These are phyloP conservation scores for Fragariocoptes setiger DNA, from an alignment of 1,140 invertebrate genomes.

Conservation along the genomic window DNA sequence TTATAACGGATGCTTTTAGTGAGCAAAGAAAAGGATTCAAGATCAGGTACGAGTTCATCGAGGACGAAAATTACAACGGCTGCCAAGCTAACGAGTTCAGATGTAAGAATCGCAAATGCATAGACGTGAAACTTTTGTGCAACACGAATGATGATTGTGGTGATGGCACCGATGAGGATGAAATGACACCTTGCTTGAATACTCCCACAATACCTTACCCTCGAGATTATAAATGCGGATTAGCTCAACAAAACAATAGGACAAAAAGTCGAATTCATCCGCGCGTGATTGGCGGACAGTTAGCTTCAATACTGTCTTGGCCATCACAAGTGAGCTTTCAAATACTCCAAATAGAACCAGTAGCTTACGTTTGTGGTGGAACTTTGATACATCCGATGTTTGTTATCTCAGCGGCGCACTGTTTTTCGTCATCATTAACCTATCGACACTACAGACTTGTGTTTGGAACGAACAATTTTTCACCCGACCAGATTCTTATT, in stretches of 20 bases:
- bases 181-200: neutral
- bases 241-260: neutral
- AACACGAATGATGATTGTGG: neutral
- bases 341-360: neutral
- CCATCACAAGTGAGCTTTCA: neutral
- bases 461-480: neutral
- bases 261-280: neutral
- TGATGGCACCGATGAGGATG: slow-evolving; percentile 1
- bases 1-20: neutral
- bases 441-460: neutral
- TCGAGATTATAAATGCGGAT: neutral
- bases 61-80: neutral
- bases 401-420: slow-evolving; percentile 20
- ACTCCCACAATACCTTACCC: neutral
- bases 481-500: neutral
- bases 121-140: neutral
- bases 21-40: neutral
- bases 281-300: neutral
- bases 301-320: neutral
- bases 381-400: slow-evolving; percentile 17
- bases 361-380: slow-evolving; percentile 17
- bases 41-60: neutral
- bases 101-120: neutral
- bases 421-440: slow-evolving; percentile 13
- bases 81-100: neutral